Evolutionary conservation across 2,797 vertebrate species (phyloP).

Genomic region (Poliocrania exsul): DNA sequence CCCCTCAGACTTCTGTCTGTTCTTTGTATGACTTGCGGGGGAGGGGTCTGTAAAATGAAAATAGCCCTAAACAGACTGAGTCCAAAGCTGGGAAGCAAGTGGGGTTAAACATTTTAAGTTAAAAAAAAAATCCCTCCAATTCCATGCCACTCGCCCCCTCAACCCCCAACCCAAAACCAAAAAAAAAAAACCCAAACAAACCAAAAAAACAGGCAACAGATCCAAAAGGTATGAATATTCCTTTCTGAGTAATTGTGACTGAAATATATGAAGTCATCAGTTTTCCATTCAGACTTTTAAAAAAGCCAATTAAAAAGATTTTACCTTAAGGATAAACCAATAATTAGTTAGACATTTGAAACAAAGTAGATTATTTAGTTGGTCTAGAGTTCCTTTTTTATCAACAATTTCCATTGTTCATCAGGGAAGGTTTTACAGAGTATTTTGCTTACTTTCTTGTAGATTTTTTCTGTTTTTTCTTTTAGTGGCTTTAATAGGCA

Average conservation of each 20-base stretch:
- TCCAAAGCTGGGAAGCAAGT: not conserved
- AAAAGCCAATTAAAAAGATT: not conserved
- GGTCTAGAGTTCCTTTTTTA: not conserved
- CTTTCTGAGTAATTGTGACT: not conserved
- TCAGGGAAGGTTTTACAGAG: not conserved
- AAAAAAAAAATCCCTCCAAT: not conserved
- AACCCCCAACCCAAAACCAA: not conserved
- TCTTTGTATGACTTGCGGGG: not conserved
- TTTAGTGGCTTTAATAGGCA: not conserved
- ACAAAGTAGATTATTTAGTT: not conserved
- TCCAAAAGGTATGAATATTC: not conserved
- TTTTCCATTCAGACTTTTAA: not conserved
- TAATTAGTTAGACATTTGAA: not conserved
- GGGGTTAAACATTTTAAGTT: not conserved
- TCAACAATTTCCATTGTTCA: not conserved
- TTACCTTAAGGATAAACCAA: not conserved
- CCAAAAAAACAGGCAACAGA: not conserved
- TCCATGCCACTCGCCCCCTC: not conserved
- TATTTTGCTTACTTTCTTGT: not conserved
- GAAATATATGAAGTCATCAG: not conserved
- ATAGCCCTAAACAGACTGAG: not conserved
- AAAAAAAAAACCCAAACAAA: not conserved
- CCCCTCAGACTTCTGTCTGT: not conserved
- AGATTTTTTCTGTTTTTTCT: not conserved
- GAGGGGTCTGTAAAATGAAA: not conserved